Conservation (phyloP, 2,113 vertebrate genomes). For the Raja brachyura region DNA sequence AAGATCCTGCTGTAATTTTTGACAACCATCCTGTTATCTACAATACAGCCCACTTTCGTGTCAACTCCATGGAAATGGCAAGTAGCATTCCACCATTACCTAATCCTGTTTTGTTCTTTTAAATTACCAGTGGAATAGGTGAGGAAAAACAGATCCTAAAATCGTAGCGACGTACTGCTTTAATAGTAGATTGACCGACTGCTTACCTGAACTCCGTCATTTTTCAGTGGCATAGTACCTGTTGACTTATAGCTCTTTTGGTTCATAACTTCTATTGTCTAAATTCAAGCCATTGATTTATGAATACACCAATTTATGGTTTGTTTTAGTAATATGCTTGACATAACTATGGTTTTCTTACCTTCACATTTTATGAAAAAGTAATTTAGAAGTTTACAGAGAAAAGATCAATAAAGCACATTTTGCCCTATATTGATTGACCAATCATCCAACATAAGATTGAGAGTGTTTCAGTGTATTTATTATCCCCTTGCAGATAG, state of each 20-base stretch:
- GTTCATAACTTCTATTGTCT: neutral
- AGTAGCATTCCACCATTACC: neutral
- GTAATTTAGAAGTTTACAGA: neutral
- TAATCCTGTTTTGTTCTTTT: neutral
- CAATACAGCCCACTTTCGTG: too few relatives aligned
- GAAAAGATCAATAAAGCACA: conserved; percentile 16
- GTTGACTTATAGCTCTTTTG: neutral
- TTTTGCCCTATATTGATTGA: neutral
- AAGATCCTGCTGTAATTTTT: too few relatives aligned
- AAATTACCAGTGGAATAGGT: too few relatives aligned
- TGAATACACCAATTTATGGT: neutral
- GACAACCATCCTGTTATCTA: too few relatives aligned
- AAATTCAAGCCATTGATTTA: neutral
- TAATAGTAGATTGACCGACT: neutral
- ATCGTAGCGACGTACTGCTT: too few relatives aligned
- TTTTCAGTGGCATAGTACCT: neutral
- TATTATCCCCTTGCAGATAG: conserved; percentile 49
- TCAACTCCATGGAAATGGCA: too few relatives aligned
- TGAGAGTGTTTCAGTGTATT: conserved; percentile 41
- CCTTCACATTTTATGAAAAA: conserved; percentile 3
- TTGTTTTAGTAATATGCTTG: neutral
- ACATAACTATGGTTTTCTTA: neutral
- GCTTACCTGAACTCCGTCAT: neutral
- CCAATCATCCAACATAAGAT: neutral
- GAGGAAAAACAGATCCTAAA: neutral